Base-by-base conservation (phyloP, 2,797 vertebrate species). In the Rhyacichthys aspro region DNA sequence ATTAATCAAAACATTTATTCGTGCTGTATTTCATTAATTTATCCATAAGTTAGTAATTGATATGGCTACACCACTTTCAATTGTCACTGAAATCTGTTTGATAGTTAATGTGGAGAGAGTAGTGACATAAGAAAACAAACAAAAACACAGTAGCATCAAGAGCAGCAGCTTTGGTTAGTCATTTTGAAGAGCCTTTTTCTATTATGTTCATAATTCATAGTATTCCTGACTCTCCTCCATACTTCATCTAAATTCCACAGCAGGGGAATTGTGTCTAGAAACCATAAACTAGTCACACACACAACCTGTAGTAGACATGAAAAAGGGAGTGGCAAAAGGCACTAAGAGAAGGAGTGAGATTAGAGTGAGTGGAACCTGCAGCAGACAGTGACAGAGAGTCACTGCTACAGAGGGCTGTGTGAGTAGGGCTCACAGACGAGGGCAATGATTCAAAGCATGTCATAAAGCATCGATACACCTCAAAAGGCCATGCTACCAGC, bases 191-290 rank as follows among this genome's bases (percentile, higher is more conserved):
- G n/a, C n/a, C n/a, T n/a, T n/a, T n/a, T n/a, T n/a, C 68, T 74
- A 77, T 85, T 77, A 68, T 79, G 73, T 85, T 76, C 76, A 85
- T 85, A 90, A 89, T 90, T 89, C 73, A 89, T 83, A 37, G 61
- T 6, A 28, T 28, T 28, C 23, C 23, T 28, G 23, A 52, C 67
- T 59, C 59, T 34, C 43, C 68, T 79, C 72, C 7, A 6, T 28
- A 28, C 23, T 28, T 28, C 64, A 81, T 80, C 70, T 81, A 67
- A 76, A 79, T 81, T 79, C 66, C 71, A 67, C 66, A 67, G 66
- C 76, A 69, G 63, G 54, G 34, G 70, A 81, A 70, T 84, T 80
- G 80, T 67, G 63, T 60, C 62, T 55, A 71, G 59, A 46, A 49
- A 72, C 59, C 41, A 70, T 80, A 72, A 84, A 78, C 76, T 15